Base-by-base conservation (phyloP, 1,140 invertebrate genomes). In the Eubasilissa regina region DNA sequence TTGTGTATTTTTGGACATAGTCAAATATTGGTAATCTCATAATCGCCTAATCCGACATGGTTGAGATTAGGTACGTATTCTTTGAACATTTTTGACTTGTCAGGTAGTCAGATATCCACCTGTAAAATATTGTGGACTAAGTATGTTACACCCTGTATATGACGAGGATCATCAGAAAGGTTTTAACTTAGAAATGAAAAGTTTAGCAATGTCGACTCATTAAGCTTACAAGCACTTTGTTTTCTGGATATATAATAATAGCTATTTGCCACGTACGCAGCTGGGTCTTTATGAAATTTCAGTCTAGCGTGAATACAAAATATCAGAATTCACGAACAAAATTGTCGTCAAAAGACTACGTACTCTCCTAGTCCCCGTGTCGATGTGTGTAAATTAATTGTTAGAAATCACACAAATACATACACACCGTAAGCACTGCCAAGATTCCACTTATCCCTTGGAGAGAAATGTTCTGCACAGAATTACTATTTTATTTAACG, bases 401-500 rank as follows among this genome's bases (percentile, higher is more conserved):
- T 76, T 17, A 35, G 25, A 35, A 76, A 62, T 76, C 56, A 64
- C 45, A 47, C 45, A 17, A 17, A 11, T 44, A 62, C 43, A 12
- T 10, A n/a, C 35, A 10, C 3, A 15, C 43, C 56, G 48, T 21
- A 62, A 47, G 64, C 35, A 21, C 19, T 62, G 56, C 43, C 45
- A 43, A 68, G 75, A 68, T 77, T 70, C 51, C 75, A 77, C 60
- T 77, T 58, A 72, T 73, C 48, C 48, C 51, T 77, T 35, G 4
- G 77, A 58, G 17, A 35, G 75, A 17, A 43, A n/a, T 73, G 17
- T 60, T 60, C 47, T 43, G 45, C 60, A 47, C 43, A 44, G 44
- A 53, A 70, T 48, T 45, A 43, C 51, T 72, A 73, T 78, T 72
- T 78, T 78, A 78, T 78, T 78, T 66, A 78, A 60, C 77, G 64